Percentiles rank a stretch among this genome's conserved stretches.
These are phyloP conservation scores for Orius insidiosus DNA, from an alignment of 1,140 invertebrate genomes.

Conservation along the genomic window DNA sequence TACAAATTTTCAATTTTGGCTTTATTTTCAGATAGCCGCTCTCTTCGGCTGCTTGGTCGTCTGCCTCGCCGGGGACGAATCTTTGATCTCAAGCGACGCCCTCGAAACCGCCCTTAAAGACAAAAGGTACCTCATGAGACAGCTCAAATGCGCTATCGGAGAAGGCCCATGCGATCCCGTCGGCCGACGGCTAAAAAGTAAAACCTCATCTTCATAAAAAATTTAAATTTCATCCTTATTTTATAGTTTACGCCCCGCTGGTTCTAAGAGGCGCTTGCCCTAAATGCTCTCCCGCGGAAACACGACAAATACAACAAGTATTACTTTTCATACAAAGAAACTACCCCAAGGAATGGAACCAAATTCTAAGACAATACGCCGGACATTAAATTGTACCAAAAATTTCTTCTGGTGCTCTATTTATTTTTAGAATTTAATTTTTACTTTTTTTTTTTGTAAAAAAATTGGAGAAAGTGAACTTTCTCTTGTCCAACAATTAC, in stretches of 20 bases:
- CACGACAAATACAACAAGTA: constrained; percentile 46
- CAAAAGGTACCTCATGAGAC: constrained; percentile 45
- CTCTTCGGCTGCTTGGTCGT: constrained; percentile 8
- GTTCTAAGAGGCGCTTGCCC: constrained; percentile 48
- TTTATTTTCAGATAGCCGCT: not conserved
- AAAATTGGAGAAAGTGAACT: no score
- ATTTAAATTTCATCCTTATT: constrained; percentile 23
- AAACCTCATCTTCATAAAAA: constrained; percentile 13
- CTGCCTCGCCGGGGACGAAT: not conserved
- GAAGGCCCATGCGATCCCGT: constrained; percentile 51
- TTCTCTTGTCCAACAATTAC: no score
- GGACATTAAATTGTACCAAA: constrained; percentile 5
- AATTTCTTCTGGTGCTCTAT: no score
- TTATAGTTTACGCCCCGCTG: constrained; percentile 46
- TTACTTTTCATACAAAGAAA: constrained; percentile 46
- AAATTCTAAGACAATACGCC: constrained; percentile 31
- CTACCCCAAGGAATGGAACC: constrained; percentile 52
- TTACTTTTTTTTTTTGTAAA: no score
- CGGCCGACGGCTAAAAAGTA: constrained; percentile 51
- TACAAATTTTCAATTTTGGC: no score
- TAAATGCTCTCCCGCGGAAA: constrained; percentile 44
- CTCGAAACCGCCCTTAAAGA: constrained; percentile 45
- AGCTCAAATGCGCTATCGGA: constrained; percentile 49
- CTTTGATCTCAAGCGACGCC: constrained; percentile 31
- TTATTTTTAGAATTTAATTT: no score